phyloP scores from a whole-genome alignment of 2,797 vertebrate genomes.

The Cetoscarus ocellatus region DNA sequence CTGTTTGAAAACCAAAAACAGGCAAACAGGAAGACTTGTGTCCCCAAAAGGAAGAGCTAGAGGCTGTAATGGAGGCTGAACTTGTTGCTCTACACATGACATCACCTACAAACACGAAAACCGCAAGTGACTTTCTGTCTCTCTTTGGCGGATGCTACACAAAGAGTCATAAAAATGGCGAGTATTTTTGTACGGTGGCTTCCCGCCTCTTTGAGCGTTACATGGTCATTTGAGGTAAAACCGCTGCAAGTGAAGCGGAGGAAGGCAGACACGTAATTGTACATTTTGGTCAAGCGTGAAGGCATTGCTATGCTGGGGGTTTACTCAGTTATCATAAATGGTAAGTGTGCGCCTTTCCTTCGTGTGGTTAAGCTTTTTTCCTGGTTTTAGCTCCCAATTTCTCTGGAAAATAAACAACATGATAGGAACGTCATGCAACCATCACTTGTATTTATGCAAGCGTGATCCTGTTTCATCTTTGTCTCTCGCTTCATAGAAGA shows the following conservation, averaged over 20 bases:
- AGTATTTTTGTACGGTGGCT: slow-evolving; percentile 61
- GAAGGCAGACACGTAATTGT: slow-evolving; percentile 70
- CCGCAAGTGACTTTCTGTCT: slow-evolving; percentile 40
- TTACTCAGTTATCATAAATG: slow-evolving; percentile 52
- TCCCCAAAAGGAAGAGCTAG: not conserved
- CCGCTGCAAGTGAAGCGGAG: slow-evolving; percentile 49
- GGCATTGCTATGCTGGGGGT: slow-evolving; percentile 41
- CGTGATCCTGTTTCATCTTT: not conserved
- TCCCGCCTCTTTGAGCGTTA: slow-evolving; percentile 62
- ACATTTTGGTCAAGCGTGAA: slow-evolving; percentile 53
- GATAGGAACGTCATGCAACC: slow-evolving; percentile 16
- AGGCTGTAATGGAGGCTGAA: slow-evolving; percentile 15
- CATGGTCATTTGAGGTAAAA: slow-evolving; percentile 80
- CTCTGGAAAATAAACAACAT: slow-evolving; percentile 44
- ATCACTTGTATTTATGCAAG: slow-evolving; percentile 22
- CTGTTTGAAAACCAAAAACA: slow-evolving; percentile 49
- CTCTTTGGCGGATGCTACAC: slow-evolving; percentile 46
- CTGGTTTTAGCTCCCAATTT: slow-evolving; percentile 9
- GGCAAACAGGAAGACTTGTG: slow-evolving; percentile 34
- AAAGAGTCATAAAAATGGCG: slow-evolving; percentile 54
- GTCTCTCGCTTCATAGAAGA: slow-evolving; percentile 21
- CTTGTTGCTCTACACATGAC: slow-evolving; percentile 54
- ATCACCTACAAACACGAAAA: slow-evolving; percentile 57
- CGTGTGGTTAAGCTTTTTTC: slow-evolving; percentile 41
- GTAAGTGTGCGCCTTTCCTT: slow-evolving; percentile 30